phyloP scores from a whole-genome alignment of 2,797 vertebrate genomes.

The Syngnathus rostellatus region DNA sequence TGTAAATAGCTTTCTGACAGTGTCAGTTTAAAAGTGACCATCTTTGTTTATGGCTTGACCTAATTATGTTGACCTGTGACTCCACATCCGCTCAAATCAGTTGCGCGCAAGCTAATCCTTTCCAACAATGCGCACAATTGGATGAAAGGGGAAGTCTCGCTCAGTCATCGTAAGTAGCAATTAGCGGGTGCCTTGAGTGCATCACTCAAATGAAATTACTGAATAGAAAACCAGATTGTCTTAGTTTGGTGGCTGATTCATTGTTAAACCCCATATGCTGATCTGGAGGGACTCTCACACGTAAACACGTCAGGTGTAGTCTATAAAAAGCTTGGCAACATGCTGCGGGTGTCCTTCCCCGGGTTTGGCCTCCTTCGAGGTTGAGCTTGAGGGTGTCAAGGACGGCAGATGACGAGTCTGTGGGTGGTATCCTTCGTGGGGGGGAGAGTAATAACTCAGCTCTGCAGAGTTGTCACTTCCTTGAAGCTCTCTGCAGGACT shows the following conservation, averaged over 20 bases:
- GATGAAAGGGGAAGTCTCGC: slow-evolving; percentile 19
- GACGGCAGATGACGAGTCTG: slow-evolving; percentile 50
- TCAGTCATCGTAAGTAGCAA: slow-evolving; percentile 29
- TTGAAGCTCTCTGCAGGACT: background rate
- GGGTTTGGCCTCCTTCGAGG: background rate
- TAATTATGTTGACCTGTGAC: background rate
- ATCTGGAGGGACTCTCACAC: background rate
- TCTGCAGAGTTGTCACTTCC: slow-evolving; percentile 2
- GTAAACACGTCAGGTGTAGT: background rate
- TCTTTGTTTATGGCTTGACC: background rate
- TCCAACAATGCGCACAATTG: slow-evolving; percentile 36
- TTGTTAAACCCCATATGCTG: slow-evolving; percentile 9
- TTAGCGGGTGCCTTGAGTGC: slow-evolving; percentile 29
- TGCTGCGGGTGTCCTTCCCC: background rate
- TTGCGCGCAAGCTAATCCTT: background rate
- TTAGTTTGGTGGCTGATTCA: slow-evolving; percentile 12
- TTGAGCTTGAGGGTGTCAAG: slow-evolving; percentile 16
- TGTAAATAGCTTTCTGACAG: background rate
- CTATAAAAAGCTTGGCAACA: background rate
- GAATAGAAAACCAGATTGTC: slow-evolving; percentile 24
- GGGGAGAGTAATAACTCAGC: slow-evolving; percentile 37
- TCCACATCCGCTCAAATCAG: slow-evolving; percentile 10
- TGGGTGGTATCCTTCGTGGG: slow-evolving; percentile 55
- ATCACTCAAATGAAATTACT: slow-evolving; percentile 44
- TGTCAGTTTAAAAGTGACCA: background rate